These are phyloP conservation scores for Andrena minutula DNA, from an alignment of 2,888 invertebrate genomes.

Conservation along the genomic window DNA sequence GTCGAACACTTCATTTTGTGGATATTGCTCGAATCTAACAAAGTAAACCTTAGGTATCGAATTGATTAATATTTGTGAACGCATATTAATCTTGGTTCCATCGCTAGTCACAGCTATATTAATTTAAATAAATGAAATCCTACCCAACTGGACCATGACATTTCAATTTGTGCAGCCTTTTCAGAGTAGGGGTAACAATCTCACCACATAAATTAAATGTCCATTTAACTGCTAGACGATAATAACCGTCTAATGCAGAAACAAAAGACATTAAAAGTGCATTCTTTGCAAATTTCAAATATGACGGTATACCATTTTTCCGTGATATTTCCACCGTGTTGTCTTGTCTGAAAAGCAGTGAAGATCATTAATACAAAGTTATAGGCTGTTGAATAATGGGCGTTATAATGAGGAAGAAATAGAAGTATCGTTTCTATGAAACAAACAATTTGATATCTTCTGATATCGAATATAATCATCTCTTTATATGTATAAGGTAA, in stretches of 20 bases:
- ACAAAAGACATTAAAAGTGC: conserved; percentile 92
- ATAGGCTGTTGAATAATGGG: not conserved
- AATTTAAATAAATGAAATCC: conserved; percentile 74
- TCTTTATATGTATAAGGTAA: not conserved
- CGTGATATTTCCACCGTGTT: conserved; percentile 91
- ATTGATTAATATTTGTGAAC: not conserved
- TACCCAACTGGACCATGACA: conserved; percentile 97
- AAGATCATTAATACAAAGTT: conserved; percentile 7
- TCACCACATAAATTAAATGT: conserved; percentile 95
- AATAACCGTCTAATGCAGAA: conserved; percentile 94
- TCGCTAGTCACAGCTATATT: not conserved
- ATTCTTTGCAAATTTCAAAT: conserved; percentile 90
- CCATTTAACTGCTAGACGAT: conserved; percentile 94
- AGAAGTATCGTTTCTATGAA: not conserved
- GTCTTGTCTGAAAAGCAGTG: conserved; percentile 85
- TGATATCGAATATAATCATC: not conserved
- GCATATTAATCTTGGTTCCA: not conserved
- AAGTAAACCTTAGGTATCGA: not conserved
- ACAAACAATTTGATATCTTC: not conserved
- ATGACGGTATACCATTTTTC: conserved; percentile 91
- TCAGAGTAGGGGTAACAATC: conserved; percentile 92
- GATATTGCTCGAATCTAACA: not conserved
- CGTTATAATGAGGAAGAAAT: not conserved
- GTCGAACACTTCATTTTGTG: too few relatives aligned
- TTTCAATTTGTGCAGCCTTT: conserved; percentile 89